phyloP scores from a whole-genome alignment of 2,888 invertebrate species.

The Archips crataeganus region DNA sequence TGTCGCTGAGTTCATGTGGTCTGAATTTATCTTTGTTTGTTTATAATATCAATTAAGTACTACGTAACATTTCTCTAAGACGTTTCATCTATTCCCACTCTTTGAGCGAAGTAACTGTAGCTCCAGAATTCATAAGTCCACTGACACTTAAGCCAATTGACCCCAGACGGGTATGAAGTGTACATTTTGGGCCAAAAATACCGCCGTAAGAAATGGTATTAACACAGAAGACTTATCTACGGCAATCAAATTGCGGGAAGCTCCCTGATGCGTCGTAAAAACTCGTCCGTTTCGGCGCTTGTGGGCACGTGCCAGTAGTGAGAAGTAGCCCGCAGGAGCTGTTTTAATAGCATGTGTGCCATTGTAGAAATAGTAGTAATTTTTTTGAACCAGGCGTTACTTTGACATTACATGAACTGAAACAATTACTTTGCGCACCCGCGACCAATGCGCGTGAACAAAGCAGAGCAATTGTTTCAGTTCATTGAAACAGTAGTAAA shows the following conservation, averaged over 20 bases:
- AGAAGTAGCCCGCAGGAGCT: neutral
- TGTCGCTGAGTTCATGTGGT: neutral
- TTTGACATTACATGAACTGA: too few species aligned
- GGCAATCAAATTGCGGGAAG: neutral
- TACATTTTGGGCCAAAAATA: neutral
- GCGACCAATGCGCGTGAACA: too few species aligned
- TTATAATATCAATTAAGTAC: too few species aligned
- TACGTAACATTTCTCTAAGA: too few species aligned
- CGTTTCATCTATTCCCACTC: neutral
- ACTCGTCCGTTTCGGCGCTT: neutral
- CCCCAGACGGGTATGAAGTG: neutral
- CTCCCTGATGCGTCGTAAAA: neutral
- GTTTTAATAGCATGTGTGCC: neutral
- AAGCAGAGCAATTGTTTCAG: too few species aligned
- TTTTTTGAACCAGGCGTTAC: too few species aligned
- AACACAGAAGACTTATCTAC: slow-evolving; percentile 2
- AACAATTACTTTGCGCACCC: too few species aligned
- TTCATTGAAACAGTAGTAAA: too few species aligned
- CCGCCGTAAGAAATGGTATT: neutral
- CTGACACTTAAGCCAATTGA: neutral
- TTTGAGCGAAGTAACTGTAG: neutral
- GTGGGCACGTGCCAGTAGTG: neutral
- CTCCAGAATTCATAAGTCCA: neutral
- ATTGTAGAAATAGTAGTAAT: too few species aligned
- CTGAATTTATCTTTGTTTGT: neutral